Evolutionary conservation across 2,888 invertebrate genomes (phyloP).

Genomic region (Microplitis deprimator): DNA sequence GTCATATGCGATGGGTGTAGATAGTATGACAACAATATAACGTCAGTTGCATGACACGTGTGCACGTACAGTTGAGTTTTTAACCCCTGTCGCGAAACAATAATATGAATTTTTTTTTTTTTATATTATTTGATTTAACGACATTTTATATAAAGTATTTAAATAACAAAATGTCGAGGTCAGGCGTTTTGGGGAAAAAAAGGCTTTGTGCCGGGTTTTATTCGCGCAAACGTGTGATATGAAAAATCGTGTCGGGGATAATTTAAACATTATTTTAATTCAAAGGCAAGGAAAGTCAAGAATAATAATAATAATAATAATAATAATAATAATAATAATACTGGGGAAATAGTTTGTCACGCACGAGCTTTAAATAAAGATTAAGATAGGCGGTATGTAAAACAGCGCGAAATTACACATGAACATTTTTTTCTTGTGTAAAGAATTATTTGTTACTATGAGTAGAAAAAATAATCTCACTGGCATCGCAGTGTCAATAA

Average conservation of each 20-base stretch:
- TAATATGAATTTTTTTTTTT: background rate
- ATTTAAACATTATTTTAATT: no score
- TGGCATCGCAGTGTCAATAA: background rate
- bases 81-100: background rate
- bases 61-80: background rate
- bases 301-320: background rate
- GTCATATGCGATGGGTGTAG: background rate
- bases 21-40: background rate
- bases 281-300: background rate
- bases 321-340: background rate
- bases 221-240: no score
- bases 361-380: background rate
- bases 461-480: no score
- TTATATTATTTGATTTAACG: background rate
- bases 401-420: background rate
- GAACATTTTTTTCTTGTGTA: background rate
- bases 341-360: background rate
- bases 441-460: background rate
- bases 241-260: no score
- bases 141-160: background rate
- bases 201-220: no score
- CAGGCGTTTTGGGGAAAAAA: background rate
- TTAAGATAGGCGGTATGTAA: background rate
- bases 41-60: conserved; percentile 1
- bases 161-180: background rate